Base-by-base conservation (phyloP, 2,888 invertebrate species). In the Melolontha melolontha region DNA sequence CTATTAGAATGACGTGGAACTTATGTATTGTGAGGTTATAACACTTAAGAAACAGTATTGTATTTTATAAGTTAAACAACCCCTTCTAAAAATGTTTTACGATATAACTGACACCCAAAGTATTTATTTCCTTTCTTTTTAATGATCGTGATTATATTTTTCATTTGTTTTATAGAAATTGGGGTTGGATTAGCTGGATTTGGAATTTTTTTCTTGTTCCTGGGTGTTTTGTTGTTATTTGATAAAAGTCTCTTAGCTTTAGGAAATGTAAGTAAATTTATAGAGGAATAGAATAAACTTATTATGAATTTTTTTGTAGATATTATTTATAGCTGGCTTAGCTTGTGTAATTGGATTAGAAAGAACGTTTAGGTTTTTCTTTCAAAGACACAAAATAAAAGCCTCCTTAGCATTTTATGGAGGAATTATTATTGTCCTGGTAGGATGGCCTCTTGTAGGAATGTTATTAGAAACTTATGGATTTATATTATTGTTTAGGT, bases 231-330 rank as follows among this genome's bases (percentile, higher is more conserved):
- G 52, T 85, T 99, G 68, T 85, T 99, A 64, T 98, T 99, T 83
- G 99, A 99, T 84, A 97, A 96, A 84, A 98, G 98, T 63, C 86
- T 99, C 67, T 85, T 99, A 67, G 98, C 98, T n/a, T 96, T 99
- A 82, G 99, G 99, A 81, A 99, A 99, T 89, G 98, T 98, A 88
- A 92, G 94, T 90, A 75, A 10, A 34, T 22, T 22, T 10, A 22
- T 10, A 8, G 8, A 6, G 7, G 1, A 5, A 8, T 7, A 17
- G 14, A 29, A 12, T 14, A 50, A n/a, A 22, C 27, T 66, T 66
- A 57, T 66, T 42, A 12, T 12, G 64, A 64, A 71, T 54, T 70
- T 71, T 75, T 89, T 89, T 52, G 6, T 87, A 99, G 98, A 95
- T 99, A 72, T 87, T 99, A 29, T 99, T 99, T 84, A 92, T 99